Conservation (phyloP, 1,140 invertebrate species). For the Bombus pyrosoma region DNA sequence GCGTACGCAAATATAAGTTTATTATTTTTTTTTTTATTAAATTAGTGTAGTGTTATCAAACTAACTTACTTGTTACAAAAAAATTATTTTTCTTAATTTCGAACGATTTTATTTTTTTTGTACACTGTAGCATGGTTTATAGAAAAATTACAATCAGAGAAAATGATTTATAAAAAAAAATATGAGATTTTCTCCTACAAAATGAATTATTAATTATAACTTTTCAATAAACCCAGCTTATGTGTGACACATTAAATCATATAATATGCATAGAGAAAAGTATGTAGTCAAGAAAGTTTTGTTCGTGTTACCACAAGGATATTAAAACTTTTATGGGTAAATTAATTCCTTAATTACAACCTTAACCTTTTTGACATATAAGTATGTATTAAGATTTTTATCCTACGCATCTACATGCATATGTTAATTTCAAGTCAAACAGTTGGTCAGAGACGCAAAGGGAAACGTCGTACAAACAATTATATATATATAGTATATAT, state of each 20-base stretch:
- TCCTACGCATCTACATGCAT: constrained; percentile 69
- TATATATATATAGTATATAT: constrained; percentile 56
- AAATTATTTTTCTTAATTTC: constrained; percentile 45
- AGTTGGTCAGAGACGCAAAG: constrained; percentile 60
- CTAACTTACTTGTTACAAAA: constrained; percentile 43
- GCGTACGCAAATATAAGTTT: constrained; percentile 40
- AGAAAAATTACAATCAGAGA: constrained; percentile 61
- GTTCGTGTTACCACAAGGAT: constrained; percentile 45
- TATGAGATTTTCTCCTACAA: constrained; percentile 36
- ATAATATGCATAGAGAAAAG: constrained; percentile 50
- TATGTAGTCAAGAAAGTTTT: constrained; percentile 52
- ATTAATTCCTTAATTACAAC: constrained; percentile 64
- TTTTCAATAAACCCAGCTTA: constrained; percentile 63
- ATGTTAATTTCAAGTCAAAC: constrained; percentile 43
- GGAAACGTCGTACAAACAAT: constrained; percentile 64
- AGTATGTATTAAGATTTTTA: constrained; percentile 65
- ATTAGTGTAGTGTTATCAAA: constrained; percentile 45
- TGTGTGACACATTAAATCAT: constrained; percentile 52
- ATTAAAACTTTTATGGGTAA: constrained; percentile 58
- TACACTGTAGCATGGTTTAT: constrained; percentile 59
- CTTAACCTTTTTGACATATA: constrained; percentile 62
- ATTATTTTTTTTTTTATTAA: constrained; percentile 51
- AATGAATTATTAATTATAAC: constrained; percentile 62
- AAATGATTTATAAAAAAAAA: constrained; percentile 44
- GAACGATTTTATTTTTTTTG: constrained; percentile 55